These are phyloP conservation scores for Micrasema longulum DNA, from an alignment of 1,140 invertebrate genomes.

Conservation along the genomic window DNA sequence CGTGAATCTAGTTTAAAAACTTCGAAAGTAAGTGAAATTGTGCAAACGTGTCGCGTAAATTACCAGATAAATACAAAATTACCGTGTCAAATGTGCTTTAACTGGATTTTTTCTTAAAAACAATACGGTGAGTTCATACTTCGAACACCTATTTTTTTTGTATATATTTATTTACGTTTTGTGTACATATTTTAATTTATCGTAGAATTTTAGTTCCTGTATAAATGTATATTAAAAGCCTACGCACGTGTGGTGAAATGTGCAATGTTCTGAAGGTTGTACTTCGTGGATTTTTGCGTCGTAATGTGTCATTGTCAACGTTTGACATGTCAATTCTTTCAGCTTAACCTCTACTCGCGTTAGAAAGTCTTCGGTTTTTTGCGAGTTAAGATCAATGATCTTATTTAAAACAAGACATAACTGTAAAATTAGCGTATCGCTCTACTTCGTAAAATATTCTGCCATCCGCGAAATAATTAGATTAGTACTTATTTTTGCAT, in stretches of 20 bases:
- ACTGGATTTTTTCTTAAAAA: slow-evolving; percentile 28
- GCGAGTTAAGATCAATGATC: background rate
- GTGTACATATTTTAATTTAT: slow-evolving; percentile 29
- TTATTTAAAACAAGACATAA: slow-evolving; percentile 6
- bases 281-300: background rate
- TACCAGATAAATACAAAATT: background rate
- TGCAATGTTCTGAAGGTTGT: slow-evolving; percentile 3
- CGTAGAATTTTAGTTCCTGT: slow-evolving; percentile 1
- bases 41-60: background rate
- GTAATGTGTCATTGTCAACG: background rate
- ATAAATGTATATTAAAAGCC: slow-evolving; percentile 2
- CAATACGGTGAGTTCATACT: slow-evolving; percentile 16
- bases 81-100: slow-evolving; percentile 3
- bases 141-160: background rate
- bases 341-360: slow-evolving; percentile 19
- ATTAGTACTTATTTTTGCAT: background rate
- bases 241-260: slow-evolving; percentile 5
- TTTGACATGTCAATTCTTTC: slow-evolving; percentile 31
- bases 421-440: slow-evolving; percentile 13
- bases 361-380: slow-evolving; percentile 13
- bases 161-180: slow-evolving; percentile 27
- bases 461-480: slow-evolving; percentile 5
- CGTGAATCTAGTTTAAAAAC: slow-evolving; percentile 14
- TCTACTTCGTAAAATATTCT: background rate
- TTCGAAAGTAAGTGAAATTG: slow-evolving; percentile 27